Evolutionary conservation across 2,888 invertebrate genomes (phyloP), one percentile per base, ranked within the genome.

Genomic region (Latheticus oryzae): DNA sequence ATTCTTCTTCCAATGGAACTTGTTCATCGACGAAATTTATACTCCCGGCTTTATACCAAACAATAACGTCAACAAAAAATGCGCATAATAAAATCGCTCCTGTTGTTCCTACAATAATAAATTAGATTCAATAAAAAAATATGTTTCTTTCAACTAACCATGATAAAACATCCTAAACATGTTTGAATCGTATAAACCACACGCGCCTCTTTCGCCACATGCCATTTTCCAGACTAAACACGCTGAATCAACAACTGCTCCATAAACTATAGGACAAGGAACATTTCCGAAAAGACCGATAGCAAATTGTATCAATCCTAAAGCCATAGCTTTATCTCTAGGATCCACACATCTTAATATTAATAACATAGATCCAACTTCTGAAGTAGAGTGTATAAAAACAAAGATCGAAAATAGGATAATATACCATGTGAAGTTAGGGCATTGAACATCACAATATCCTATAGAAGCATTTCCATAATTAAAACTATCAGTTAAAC

Each of bases 251-350:
- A 95, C 91, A 2, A 95, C 92, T 30, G 92, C 91, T 58, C 95
- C 95, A 79, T 95, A 95, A 67, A 95, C 87, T 68, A 95, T 93
- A n/a, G 95, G 94, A 78, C 95, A 95, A 68, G 95, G 95, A 73
- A 95, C 94, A 80, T 95, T 95, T 67, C 93, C 95, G 80, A 95
- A 94, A 65, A 95, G 84, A 54, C 95, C 95, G 64, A 95, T 94
- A 53, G 95, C 94, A 79, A 94, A 94, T 78, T 94, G 93, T 75
- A 95, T 94, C 73, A 95, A 87, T 16, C 95, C 95, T 79, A 95
- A 85, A 58, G 95, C 95, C 94, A 95, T 94, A 48, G 95, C 93
- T 78, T 95, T 95, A 76, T 95, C 95, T 82, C 88, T 85, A 23
- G 93, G 93, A 78, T 94, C 92, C 7, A 95, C 95, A 76, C 95